Conservation (phyloP, 2,888 invertebrate genomes). For the Andrena bucephala region DNA sequence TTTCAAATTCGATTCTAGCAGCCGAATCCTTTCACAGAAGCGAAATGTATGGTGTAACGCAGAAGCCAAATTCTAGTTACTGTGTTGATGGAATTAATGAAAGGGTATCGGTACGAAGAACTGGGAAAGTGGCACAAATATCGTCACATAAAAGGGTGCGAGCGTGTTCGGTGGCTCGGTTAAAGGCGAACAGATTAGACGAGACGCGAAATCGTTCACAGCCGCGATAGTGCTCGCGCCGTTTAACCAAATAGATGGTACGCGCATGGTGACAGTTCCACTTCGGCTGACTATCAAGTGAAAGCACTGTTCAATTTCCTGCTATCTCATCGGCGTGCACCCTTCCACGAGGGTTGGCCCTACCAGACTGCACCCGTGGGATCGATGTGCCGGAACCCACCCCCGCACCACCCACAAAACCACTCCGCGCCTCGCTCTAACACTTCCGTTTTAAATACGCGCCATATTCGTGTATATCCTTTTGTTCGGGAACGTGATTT, state of each 20-base stretch:
- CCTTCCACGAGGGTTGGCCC: slow-evolving; percentile 50
- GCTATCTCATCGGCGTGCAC: slow-evolving; percentile 56
- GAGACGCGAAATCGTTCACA: slow-evolving; percentile 22
- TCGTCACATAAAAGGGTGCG: neutral
- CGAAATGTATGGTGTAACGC: too few species aligned
- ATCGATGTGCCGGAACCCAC: slow-evolving; percentile 62
- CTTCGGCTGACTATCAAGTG: slow-evolving; percentile 53
- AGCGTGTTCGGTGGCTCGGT: neutral
- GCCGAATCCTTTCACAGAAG: too few species aligned
- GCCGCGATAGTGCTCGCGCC: slow-evolving; percentile 11
- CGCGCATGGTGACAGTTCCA: slow-evolving; percentile 52
- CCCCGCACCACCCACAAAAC: slow-evolving; percentile 33
- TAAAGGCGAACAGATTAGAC: neutral
- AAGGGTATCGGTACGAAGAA: neutral
- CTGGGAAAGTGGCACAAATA: neutral
- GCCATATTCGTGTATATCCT: slow-evolving; percentile 30
- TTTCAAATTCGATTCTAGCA: neutral
- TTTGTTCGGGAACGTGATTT: slow-evolving; percentile 15
- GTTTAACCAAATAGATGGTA: slow-evolving; percentile 50
- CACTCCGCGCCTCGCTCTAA: slow-evolving; percentile 49
- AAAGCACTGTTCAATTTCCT: slow-evolving; percentile 69
- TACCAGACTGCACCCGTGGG: slow-evolving; percentile 58
- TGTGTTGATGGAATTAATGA: neutral
- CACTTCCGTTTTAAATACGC: slow-evolving; percentile 62
- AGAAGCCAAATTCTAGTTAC: neutral